Evolutionary conservation across 2,113 vertebrate species (phyloP), one percentile per base, ranked within the genome.

Genomic region (Caretta caretta): DNA sequence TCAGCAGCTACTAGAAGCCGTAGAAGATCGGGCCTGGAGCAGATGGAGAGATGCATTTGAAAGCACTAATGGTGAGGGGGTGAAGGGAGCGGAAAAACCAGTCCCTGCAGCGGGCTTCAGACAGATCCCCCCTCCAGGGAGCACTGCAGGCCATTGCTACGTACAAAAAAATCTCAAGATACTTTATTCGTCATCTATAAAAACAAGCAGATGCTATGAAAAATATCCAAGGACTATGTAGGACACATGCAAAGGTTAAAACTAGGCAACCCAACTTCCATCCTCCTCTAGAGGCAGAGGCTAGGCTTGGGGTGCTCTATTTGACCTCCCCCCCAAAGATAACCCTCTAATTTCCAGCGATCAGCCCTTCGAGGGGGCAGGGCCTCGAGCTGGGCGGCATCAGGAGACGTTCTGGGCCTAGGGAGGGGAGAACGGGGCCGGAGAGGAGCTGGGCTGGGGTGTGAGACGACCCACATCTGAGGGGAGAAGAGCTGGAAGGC

Each of bases 51-150:
- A 20, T 20, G 19, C 22, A 20, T 10, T 19, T 5, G 3, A 5
- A 38, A 38, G 65, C 19, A 38, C 17, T 11, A n/a, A 14, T 10
- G n/a, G 4, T 27, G 24, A 56, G 56, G 56, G 25, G 57, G 27
- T 20, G 19, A 53, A 53, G 17, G 53, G 53, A 53, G 19, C 19
- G 7, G 19, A 53, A 6, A 20, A 20, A 53, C 19, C 53, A 53
- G 53, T 20, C 59, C 29, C 4, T 1, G 65, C 9, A 4, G n/a
- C 2, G 8, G 65, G 17, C 17, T 69, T 1, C 4, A 10, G 17
- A 38, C 8, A 56, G n/a, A 35, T 17, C 65, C 65, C 65, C 8
- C 3, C 65, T 5, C 8, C n/a, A 72, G 31, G 19, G n/a, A 38
- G 35, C 75, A 76, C 42, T 12, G 20, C 6, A 42, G 8, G 24